These are phyloP conservation scores for Hirtodrosophila alboralis DNA, from an alignment of 2,888 invertebrate genomes.

Conservation along the genomic window DNA sequence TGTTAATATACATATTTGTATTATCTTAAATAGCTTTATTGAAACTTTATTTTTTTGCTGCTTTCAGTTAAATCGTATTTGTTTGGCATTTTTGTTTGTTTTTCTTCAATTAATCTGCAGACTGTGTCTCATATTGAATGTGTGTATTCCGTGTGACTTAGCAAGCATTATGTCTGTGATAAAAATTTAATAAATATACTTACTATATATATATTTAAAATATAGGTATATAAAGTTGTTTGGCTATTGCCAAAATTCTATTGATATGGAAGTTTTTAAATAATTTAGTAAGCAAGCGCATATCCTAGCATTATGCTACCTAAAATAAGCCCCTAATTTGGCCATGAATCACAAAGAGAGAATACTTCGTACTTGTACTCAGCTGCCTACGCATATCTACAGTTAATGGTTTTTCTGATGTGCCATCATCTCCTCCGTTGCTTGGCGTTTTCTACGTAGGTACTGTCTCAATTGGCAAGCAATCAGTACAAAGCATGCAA, in stretches of 20 bases:
- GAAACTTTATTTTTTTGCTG: constrained; percentile 15
- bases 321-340: constrained; percentile 55
- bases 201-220: constrained; percentile 24
- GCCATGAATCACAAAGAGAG: constrained; percentile 63
- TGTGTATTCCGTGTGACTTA: constrained; percentile 69
- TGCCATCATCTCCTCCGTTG: constrained; percentile 1
- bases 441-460: constrained; percentile 5
- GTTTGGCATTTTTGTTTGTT: constrained; percentile 65
- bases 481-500: constrained; percentile 44
- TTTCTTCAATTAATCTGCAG: constrained; percentile 54
- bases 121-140: constrained; percentile 59
- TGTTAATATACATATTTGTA: constrained; percentile 30
- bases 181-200: constrained; percentile 64
- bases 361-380: constrained; percentile 11
- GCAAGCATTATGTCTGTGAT: constrained; percentile 78
- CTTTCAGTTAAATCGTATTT: constrained; percentile 42
- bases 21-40: constrained; percentile 38
- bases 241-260: constrained; percentile 13
- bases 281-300: constrained; percentile 21
- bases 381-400: constrained; percentile 4
- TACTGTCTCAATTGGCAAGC: constrained; percentile 36
- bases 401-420: constrained; percentile 47
- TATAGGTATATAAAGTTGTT: constrained; percentile 2
- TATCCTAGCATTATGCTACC: constrained; percentile 32
- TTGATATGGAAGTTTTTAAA: constrained; percentile 48